Conservation (phyloP, 2,797 vertebrate genomes). For the Tinamus major region DNA sequence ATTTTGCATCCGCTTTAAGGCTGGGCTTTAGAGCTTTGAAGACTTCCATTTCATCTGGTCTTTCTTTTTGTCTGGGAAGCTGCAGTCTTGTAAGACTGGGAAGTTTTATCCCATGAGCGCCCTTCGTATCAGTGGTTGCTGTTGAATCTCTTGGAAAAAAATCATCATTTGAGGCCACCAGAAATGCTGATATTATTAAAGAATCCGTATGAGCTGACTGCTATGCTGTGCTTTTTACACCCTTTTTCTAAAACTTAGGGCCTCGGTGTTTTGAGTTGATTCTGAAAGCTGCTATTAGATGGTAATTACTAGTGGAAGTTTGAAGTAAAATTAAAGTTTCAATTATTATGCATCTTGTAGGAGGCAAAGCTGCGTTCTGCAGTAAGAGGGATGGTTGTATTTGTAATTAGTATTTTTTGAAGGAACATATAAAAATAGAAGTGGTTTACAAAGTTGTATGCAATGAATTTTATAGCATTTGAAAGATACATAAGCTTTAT, state of each 20-base stretch:
- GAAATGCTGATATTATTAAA: not conserved
- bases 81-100: not conserved
- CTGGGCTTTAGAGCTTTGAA: not conserved
- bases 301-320: slow-evolving; percentile 45
- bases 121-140: not conserved
- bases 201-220: not conserved
- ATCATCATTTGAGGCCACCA: not conserved
- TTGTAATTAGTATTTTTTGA: slow-evolving; percentile 12
- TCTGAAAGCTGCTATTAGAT: slow-evolving; percentile 43
- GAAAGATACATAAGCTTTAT: not conserved
- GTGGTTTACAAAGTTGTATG: not conserved
- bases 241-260: not conserved
- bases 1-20: not conserved
- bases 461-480: not conserved
- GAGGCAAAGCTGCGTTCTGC: not conserved
- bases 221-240: not conserved
- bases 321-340: slow-evolving; percentile 12
- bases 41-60: not conserved
- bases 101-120: accelerated
- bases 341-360: slow-evolving; percentile 20
- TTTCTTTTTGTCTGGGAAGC: not conserved
- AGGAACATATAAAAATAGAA: not conserved
- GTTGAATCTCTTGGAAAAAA: not conserved
- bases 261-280: slow-evolving; percentile 3
- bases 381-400: not conserved